Evolutionary conservation across 1,140 invertebrate genomes (phyloP), one percentile per base, ranked within the genome.

Genomic region (Drosophila obscura): DNA sequence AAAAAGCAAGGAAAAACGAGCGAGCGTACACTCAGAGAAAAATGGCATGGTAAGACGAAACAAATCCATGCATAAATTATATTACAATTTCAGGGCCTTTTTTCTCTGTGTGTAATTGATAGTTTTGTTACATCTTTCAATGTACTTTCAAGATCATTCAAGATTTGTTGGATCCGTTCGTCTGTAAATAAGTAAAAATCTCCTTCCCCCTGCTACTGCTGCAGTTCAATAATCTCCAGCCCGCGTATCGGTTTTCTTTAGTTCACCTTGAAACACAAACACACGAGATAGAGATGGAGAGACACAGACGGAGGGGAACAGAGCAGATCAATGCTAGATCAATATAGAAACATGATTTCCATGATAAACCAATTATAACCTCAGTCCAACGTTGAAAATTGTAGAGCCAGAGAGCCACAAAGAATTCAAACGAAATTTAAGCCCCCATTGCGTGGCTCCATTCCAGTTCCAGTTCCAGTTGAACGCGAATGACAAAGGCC

Each of bases 321-420:
- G 51, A 5, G 2, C 51, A 22, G 48, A 59, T 62, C 77, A 64
- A 71, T 68, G 64, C 24, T 41, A 44, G n/a, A 46, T 26, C 64
- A 45, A 61, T 60, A 46, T 64, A 11, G 19, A 16, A 15, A 48
- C 19, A 50, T 58, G 35, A 59, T 39, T 51, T 71, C 73, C 60
- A 50, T 71, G 55, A 62, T 77, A 72, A 71, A 71, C 77, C 67
- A 80, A 80, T 80, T 80, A 76, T 60, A 56, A 11, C 71, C 62
- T 16, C 13, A 28, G 13, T 3, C 35, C 35, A 39, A 39, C 24
- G 22, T 13, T 19, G 22, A 39, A 45, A 80, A 80, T 80, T 53
- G 46, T 71, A 64, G 75, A 59, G 55, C 28, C 69, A 59, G 49
- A 53, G 19, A 46, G 1, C 35, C 1, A 15, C 24, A 19, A 31